A percentile compares a stretch with the other conserved stretches of the same genome.
phyloP scores from a whole-genome alignment of 1,140 invertebrate genomes.

The Meloidogyne floridensis region DNA sequence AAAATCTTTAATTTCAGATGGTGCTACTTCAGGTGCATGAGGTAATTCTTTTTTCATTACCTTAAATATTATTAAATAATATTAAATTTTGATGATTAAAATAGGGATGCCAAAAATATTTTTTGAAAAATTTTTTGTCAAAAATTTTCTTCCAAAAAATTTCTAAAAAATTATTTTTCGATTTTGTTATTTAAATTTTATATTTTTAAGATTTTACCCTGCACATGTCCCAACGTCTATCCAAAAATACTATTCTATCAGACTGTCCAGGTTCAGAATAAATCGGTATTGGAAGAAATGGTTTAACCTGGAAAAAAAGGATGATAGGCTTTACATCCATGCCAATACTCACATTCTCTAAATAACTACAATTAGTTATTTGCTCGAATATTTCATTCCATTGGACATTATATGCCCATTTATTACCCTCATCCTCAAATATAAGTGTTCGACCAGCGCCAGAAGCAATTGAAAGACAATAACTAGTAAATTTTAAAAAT shows the following conservation, averaged over 20 bases:
- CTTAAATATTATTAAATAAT: no score
- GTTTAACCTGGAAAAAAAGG: not conserved
- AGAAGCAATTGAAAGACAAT: not conserved
- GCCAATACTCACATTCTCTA: not conserved
- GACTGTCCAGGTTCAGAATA: not conserved
- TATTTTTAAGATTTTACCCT: not conserved
- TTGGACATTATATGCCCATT: no score
- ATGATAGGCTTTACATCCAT: no score
- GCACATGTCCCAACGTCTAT: not conserved
- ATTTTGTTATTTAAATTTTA: no score
- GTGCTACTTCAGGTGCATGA: not conserved
- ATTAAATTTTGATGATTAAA: no score
- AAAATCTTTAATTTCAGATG: not conserved
- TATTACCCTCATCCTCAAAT: not conserved
- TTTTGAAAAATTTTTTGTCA: no score
- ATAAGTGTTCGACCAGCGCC: not conserved
- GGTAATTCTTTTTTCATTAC: not conserved
- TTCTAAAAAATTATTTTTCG: no score
- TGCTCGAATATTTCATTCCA: not conserved
- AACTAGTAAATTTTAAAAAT: not conserved
- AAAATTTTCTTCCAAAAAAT: no score
- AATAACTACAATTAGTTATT: not conserved
- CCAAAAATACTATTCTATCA: not conserved
- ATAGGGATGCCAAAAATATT: no score
- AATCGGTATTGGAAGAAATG: not conserved